These are phyloP conservation scores for Drosophila littoralis DNA, from an alignment of 1,140 invertebrate species.

Conservation along the genomic window DNA sequence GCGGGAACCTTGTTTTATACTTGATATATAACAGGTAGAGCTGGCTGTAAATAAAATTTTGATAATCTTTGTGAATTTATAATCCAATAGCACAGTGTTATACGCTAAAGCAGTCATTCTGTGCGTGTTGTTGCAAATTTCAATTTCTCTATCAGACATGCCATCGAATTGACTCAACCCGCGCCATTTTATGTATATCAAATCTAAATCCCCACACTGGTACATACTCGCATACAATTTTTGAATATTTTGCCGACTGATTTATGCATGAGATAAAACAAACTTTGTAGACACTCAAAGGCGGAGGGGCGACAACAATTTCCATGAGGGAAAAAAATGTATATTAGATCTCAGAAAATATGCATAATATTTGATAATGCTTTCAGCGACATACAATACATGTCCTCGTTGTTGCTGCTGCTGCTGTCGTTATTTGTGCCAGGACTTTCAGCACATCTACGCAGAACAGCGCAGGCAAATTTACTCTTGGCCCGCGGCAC, in stretches of 20 bases:
- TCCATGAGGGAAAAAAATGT: conserved; percentile 48
- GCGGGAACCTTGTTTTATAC: no score
- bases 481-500: conserved; percentile 44
- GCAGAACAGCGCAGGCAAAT: conserved; percentile 36
- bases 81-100: not conserved
- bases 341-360: conserved; percentile 74
- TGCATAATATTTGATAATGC: conserved; percentile 83
- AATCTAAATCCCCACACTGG: conserved; percentile 26
- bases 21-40: not conserved
- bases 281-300: conserved; percentile 78
- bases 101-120: conserved; percentile 12
- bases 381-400: conserved; percentile 65
- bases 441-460: conserved; percentile 59
- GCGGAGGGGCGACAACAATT: conserved; percentile 47
- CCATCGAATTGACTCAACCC: conserved; percentile 27
- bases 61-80: conserved; percentile 9
- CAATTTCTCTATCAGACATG: conserved; percentile 59
- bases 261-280: conserved; percentile 81
- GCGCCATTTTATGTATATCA: conserved; percentile 17
- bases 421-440: conserved; percentile 21
- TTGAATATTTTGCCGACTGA: conserved; percentile 76
- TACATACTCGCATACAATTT: conserved; percentile 59
- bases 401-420: conserved; percentile 56
- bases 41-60: conserved; percentile 7
- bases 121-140: conserved; percentile 17